These are phyloP conservation scores for Stenopsyche tienmushanensis DNA, from an alignment of 1,140 invertebrate genomes.

Conservation along the genomic window DNA sequence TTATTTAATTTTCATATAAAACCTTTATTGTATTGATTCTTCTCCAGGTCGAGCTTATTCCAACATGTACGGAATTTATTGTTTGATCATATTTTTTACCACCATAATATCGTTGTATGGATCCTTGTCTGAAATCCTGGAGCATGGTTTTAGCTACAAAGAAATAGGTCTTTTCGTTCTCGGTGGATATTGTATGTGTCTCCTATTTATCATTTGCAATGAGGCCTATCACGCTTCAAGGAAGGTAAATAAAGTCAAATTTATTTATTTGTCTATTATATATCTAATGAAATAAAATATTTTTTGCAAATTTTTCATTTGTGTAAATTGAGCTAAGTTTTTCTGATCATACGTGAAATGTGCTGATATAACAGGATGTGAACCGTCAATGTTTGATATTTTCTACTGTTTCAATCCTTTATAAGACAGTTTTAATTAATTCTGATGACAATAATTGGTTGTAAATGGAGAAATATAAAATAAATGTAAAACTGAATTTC, in stretches of 20 bases:
- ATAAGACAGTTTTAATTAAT: too few relatives aligned
- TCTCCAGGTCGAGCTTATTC: constrained; percentile 63
- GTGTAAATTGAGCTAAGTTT: too few relatives aligned
- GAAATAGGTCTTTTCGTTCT: constrained; percentile 68
- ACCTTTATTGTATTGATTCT: too few relatives aligned
- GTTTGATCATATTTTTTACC: constrained; percentile 67
- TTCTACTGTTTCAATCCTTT: too few relatives aligned
- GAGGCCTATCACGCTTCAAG: constrained; percentile 65
- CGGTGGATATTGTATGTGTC: constrained; percentile 65
- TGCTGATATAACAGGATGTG: too few relatives aligned
- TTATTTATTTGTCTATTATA: background rate
- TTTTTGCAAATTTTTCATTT: too few relatives aligned
- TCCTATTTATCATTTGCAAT: constrained; percentile 69
- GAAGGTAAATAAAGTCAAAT: constrained; percentile 47
- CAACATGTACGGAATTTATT: constrained; percentile 71
- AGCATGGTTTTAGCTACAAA: constrained; percentile 67
- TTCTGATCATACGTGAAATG: too few relatives aligned
- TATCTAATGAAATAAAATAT: too few relatives aligned
- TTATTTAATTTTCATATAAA: background rate
- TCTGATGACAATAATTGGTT: too few relatives aligned
- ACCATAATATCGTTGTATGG: constrained; percentile 68
- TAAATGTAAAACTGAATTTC: too few relatives aligned
- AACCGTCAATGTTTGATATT: too few relatives aligned
- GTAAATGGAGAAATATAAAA: too few relatives aligned
- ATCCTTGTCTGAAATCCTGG: constrained; percentile 66